Evolutionary conservation across 2,113 vertebrate genomes (phyloP), one percentile per base, ranked within the genome.

Genomic region (Podocnemis expansa): DNA sequence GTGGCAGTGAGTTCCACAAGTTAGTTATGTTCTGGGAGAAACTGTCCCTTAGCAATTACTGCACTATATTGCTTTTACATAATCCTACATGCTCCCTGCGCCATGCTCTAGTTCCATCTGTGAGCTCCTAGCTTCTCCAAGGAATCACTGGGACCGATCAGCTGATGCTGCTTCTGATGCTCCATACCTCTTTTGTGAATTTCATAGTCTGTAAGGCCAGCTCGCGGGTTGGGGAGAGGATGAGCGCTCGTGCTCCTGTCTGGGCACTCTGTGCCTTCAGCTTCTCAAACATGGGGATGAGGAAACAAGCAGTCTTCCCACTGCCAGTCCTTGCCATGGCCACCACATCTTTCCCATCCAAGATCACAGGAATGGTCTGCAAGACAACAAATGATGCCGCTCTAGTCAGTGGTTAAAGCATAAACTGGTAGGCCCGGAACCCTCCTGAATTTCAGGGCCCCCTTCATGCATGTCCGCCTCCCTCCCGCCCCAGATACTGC

Each of bases 291-390:
- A 99, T 99, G 67, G 99, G 99, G 29, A 99, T 96, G 85, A 99
- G 98, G 97, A 99, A 99, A 10, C 99, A 99, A 4, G 99, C 99
- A 0, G 99, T 99, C 97, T 99, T 99, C 80, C 99, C 99, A 0
- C 99, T 99, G 89, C 99, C 99, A 0, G 99, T 99, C 89, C 99
- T 98, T 0, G 99, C 99, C 99, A 99, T 99, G 1, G 99, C 99
- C 12, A 99, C 99, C 10, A 99, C 97, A 2, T 99, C 99, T 87
- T 99, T 99, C 70, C 99, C 99, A 0, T 99, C 98, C 97, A 99
- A 96, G 96, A 99, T 99, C 81, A 99, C 60, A 0, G 99, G 99
- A 90, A 99, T 97, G 29, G 98, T 98, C 99, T 99, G 95, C 0
- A 3, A 75, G 92, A 88, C 45, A 67, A 34, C 10, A 0, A 0